These are phyloP conservation scores for Sebastes nivosus DNA, from an alignment of 2,797 vertebrate species.

Conservation along the genomic window DNA sequence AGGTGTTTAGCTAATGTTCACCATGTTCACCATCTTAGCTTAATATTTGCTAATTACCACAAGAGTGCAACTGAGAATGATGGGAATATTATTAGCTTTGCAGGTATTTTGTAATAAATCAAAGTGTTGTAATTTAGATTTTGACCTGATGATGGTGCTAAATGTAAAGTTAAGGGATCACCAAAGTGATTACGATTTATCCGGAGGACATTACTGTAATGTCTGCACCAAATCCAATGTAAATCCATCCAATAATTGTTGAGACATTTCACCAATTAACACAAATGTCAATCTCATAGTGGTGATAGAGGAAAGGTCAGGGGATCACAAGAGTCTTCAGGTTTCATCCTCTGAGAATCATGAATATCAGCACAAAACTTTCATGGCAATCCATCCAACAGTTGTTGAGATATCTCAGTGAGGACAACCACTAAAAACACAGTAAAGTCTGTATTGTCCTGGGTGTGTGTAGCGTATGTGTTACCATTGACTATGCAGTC, in stretches of 20 bases:
- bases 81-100: not conserved
- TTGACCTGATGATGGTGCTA: not conserved
- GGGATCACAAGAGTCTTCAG: not conserved
- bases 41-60: not conserved
- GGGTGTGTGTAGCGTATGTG: not conserved
- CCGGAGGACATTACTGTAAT: not conserved
- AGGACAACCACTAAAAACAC: not conserved
- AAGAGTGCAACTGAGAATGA: not conserved
- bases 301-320: not conserved
- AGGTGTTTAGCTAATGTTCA: not conserved
- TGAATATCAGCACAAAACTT: not conserved
- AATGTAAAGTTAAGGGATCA: not conserved
- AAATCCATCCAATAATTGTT: not conserved
- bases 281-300: too few species aligned
- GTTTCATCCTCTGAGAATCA: not conserved
- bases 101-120: not conserved
- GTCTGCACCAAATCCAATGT: not conserved
- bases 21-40: not conserved
- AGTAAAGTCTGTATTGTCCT: not conserved
- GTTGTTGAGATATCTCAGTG: not conserved
- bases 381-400: not conserved
- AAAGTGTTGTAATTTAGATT: not conserved
- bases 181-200: not conserved
- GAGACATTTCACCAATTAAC: not conserved
- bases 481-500: constrained; percentile 87